Base-by-base conservation (phyloP, 2,888 invertebrate species). In the Volucella inflata region DNA sequence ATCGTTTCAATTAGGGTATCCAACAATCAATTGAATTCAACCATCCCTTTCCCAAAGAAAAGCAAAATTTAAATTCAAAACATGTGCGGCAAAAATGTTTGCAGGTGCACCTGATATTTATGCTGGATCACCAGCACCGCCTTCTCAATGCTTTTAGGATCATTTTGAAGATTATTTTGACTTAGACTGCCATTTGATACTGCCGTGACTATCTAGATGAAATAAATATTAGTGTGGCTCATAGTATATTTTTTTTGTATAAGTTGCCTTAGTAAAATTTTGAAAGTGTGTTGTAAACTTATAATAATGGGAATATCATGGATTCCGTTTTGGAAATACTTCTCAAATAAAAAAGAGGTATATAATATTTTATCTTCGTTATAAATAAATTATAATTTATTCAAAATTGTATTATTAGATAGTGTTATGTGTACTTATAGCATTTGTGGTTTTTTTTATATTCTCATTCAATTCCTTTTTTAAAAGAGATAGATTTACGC, bases 91-190 rank as follows among this genome's bases (percentile, higher is more conserved):
- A 3, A 65, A 65, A 12, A 60, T 21, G 55, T 72, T 46, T 12
- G 42, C 82, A 77, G 77, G 82, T 82, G 82, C 77, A 77, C 46
- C 48, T 76, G 65, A 30, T 48, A 46, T 21, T 64, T 59, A n/a
- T 10, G 36, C 46, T 51, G 60, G 42, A 38, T 46, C 55, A 17
- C 17, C 55, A 36, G 2, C 21, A 57, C 53, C 10, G 11, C 8
- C 17, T 16, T 30, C 38, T 51, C 4, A 30, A 40, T 12, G 1
- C 40, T 21, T 42, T 57, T 36, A 59, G 50, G 48, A 40, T 67
- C 62, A 53, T 30, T 36, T 50, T 17, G 30, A 55, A 68, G 62
- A 42, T 44, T 40, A 53, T 65, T 65, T 40, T 11, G 51, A 51
- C 57, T 65, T 11, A 57, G 76, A 51, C 51, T 62, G 79, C n/a